Conservation (phyloP, 1,140 invertebrate species). For the Panagrolaimus sp. region DNA sequence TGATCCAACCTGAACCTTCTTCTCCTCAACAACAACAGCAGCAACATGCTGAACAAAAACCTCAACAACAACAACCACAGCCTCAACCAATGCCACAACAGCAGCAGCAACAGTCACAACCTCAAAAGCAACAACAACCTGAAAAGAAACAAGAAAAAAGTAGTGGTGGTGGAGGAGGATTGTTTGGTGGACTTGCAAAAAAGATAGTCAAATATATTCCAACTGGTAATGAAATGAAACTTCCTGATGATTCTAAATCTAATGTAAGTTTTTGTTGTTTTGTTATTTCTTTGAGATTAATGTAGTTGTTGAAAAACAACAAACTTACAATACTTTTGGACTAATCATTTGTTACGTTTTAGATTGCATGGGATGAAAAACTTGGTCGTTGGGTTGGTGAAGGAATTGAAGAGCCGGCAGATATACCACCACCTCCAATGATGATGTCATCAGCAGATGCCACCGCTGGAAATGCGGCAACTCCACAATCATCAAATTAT, state of each 20-base stretch:
- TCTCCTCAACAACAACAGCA: too few relatives aligned
- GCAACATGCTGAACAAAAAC: not conserved
- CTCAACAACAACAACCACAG: not conserved
- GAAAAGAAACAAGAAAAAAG: conserved; percentile 8
- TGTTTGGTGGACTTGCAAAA: conserved; percentile 26
- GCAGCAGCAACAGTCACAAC: too few relatives aligned
- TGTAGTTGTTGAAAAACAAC: too few relatives aligned
- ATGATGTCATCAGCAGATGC: not conserved
- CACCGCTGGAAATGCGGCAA: not conserved
- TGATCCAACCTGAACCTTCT: not conserved
- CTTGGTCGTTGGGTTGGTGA: conserved; percentile 23
- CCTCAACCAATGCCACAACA: not conserved
- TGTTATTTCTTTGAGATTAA: too few relatives aligned
- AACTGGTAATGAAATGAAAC: conserved; percentile 25
- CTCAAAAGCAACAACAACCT: conserved; percentile 5
- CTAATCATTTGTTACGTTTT: too few relatives aligned
- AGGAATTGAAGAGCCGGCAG: conserved; percentile 28
- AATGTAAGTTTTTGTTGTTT: conserved; percentile 8
- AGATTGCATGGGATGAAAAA: conserved; percentile 24
- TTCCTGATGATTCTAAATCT: conserved; percentile 26
- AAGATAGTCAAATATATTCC: conserved; percentile 25
- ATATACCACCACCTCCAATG: conserved; percentile 21
- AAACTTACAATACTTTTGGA: too few relatives aligned
- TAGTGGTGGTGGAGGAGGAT: too few relatives aligned
- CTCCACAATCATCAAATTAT: not conserved